Conservation (phyloP, 2,113 vertebrate genomes). For the Oryzias melastigma region DNA sequence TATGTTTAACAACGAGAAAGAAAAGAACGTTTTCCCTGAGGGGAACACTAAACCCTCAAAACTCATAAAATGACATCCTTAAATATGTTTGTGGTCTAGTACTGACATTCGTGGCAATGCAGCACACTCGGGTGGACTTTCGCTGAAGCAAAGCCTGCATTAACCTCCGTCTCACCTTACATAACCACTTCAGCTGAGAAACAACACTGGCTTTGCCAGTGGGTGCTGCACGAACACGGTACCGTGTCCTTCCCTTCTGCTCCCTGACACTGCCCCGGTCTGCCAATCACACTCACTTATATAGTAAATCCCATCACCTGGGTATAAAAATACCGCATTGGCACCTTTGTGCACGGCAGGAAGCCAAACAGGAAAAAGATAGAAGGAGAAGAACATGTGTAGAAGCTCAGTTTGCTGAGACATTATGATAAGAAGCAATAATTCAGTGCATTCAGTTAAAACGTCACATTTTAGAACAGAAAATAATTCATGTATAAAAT, state of each 20-base stretch:
- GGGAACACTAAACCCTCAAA: background rate
- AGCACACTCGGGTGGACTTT: background rate
- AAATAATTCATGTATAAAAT: background rate
- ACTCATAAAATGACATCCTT: background rate
- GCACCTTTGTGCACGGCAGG: conserved; percentile 8
- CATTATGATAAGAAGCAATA: background rate
- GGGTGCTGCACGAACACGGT: conserved; percentile 36
- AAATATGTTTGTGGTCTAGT: too few species aligned
- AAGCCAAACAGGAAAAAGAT: conserved; percentile 10
- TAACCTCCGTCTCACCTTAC: conserved; percentile 29
- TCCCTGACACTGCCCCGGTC: conserved; percentile 12
- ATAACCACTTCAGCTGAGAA: conserved; percentile 20
- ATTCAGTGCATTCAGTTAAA: background rate
- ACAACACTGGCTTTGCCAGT: conserved; percentile 14
- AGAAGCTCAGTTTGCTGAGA: background rate
- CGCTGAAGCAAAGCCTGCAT: conserved; percentile 8
- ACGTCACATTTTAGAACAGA: background rate
- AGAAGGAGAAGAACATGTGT: background rate
- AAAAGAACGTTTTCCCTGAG: background rate
- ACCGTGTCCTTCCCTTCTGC: conserved; percentile 14
- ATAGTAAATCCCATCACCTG: conserved; percentile 61
- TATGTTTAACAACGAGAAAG: background rate
- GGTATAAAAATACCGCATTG: conserved; percentile 56
- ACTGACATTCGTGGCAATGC: background rate
- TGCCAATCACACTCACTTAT: conserved; percentile 27